phyloP scores from a whole-genome alignment of 2,797 vertebrate genomes.

The Hapalemur alaotrensis region DNA sequence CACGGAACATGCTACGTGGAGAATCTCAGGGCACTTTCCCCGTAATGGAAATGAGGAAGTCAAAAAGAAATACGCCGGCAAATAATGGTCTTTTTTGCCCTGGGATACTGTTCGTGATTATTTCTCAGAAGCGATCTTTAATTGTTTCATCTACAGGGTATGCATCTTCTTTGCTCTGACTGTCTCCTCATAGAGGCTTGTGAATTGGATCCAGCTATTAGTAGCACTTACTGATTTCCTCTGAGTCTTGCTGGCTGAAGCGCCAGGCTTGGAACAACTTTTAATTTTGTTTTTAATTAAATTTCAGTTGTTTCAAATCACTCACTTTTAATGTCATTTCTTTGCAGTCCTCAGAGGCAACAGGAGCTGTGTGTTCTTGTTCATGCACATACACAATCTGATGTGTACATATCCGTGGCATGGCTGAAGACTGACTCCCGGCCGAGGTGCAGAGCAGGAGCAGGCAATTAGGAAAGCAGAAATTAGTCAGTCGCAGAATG shows the following conservation, averaged over 20 bases:
- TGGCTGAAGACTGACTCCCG: slow-evolving; percentile 54
- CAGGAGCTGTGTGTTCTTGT: slow-evolving; percentile 18
- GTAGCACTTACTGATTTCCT: slow-evolving; percentile 82
- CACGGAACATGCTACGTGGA: background rate
- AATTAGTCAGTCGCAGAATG: slow-evolving; percentile 28
- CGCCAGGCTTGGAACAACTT: slow-evolving; percentile 75
- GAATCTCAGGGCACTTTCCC: slow-evolving; percentile 42
- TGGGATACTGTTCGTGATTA: slow-evolving; percentile 7
- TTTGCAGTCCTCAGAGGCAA: slow-evolving; percentile 67
- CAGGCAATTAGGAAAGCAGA: slow-evolving; percentile 53
- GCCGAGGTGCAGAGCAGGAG: slow-evolving; percentile 46
- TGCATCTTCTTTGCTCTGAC: slow-evolving; percentile 66
- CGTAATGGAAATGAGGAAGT: slow-evolving; percentile 51
- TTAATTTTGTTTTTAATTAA: slow-evolving; percentile 86
- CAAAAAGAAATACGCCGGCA: slow-evolving; percentile 41
- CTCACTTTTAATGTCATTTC: slow-evolving; percentile 81
- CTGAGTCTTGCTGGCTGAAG: slow-evolving; percentile 74
- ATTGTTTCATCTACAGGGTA: slow-evolving; percentile 81
- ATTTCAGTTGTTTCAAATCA: slow-evolving; percentile 81
- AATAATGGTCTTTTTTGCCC: slow-evolving; percentile 54
- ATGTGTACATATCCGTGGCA: background rate
- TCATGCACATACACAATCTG: background rate
- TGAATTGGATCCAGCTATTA: slow-evolving; percentile 82
- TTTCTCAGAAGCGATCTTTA: slow-evolving; percentile 77
- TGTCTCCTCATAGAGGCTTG: slow-evolving; percentile 49